Base-by-base conservation (phyloP, 1,140 invertebrate genomes). In the Nilaparvata lugens region DNA sequence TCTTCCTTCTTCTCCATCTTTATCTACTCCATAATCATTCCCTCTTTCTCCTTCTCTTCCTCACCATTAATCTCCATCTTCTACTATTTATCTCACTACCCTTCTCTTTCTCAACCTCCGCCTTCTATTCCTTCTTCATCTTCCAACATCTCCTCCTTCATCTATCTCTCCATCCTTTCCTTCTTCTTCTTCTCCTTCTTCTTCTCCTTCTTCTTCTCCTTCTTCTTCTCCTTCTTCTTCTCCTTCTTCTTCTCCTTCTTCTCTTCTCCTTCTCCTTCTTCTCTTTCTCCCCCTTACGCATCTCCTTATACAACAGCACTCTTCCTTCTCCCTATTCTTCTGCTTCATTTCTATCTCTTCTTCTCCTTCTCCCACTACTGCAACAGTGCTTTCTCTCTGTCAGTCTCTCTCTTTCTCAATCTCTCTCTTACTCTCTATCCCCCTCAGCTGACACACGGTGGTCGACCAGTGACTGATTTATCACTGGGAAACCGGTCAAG, bases 351-450 rank as follows among this genome's bases (percentile, higher is more conserved):
- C 28, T 28, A 4, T 9, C 9, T 28, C 28, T 28, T 28, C 28
- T 28, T 28, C 28, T 28, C 28, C 28, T 28, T 9, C 28, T 24
- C 19, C 28, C 23, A 4, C 52, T 25, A 4, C 25, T 25, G 4
- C 52, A n/a, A n/a, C n/a, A n/a, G n/a, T n/a, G n/a, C n/a, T n/a
- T n/a, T n/a, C n/a, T n/a, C n/a, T n/a, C n/a, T n/a, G n/a, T n/a
- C n/a, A n/a, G n/a, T 25, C 52, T 11, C 23, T 9, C 28, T 28
- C 28, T 9, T 28, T 28, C 28, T 28, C 9, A 3, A 4, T 28
- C 28, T 4, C 9, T 11, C 3, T 42, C 58, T 60, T 52, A 31
- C 48, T 54, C 58, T 60, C 58, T 54, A 14, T 54, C 58, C 31
- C 51, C 23, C 18, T n/a, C n/a, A n/a, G n/a, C n/a, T n/a, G n/a